Base-by-base conservation (phyloP, 1,140 invertebrate genomes). In the Pteromalus puparum region DNA sequence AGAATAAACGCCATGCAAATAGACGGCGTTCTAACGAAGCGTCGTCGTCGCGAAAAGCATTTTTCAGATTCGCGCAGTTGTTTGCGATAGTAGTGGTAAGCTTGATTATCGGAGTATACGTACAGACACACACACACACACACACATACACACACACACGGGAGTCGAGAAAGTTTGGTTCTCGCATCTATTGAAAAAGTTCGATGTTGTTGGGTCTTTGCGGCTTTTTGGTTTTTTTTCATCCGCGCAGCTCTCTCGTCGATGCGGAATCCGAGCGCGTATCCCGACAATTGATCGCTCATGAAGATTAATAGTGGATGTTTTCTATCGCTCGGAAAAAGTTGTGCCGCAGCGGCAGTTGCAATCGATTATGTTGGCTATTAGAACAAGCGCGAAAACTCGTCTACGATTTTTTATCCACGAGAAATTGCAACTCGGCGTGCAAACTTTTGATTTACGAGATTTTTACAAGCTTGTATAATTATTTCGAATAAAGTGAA, bases 1-100 rank as follows among this genome's bases (percentile, higher is more conserved):
- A 61, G 76, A 76, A 86, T 84, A 85, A 85, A 83, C 79, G 80
- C 73, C 76, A 84, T 83, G 83, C 80, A 86, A 86, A 86, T 82
- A 79, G 26, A 77, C 13, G n/a, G 24, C 12, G 30, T 9, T 78
- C 74, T 86, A 86, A 84, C 74, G 79, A 86, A 79, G 74, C 78
- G 65, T 24, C n/a, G 65, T 24, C n/a, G 21, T 30, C 0, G 24
- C 67, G 67, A 5, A 70, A 70, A 15, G 7, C 53, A 61, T 61
- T 61, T 61, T 61, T 61, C 53, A n/a, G 6, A 61, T 61, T 61
- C 18, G 18, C 6, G 53, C 4, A n/a, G 4, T 1, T 42, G 38
- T 5, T 34, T 5, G 6, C 34, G 34, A 34, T 15, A 9, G 46
- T 48, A 48, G 15, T n/a, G 53, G 4, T 61, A 21, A n/a, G 18